Base-by-base conservation (phyloP, 2,113 vertebrate species). In the Siniperca chuatsi region DNA sequence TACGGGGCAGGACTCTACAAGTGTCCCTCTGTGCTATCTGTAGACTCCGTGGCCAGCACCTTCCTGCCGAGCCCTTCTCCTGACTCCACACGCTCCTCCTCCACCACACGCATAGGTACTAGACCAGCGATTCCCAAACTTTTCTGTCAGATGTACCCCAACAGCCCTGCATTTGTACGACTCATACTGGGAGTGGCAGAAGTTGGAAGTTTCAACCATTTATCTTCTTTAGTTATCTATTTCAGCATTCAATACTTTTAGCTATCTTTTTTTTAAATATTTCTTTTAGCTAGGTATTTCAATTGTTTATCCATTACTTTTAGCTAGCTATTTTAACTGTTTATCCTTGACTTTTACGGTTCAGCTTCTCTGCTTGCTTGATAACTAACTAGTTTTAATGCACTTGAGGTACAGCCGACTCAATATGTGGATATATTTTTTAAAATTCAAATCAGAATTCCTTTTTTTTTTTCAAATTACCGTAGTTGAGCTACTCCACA, bases 31-130 rank as follows among this genome's bases (percentile, higher is more conserved):
- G 88, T 87, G 44, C 48, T 90, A 11, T 96, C 96, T 3, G 54
- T 92, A 4, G 87, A 90, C 64, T 95, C 94, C 0, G 87, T 93
- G 66, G 94, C 93, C 75, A 96, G 96, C 86, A 96, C 95, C 67
- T 92, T 94, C 75, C 89, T 95, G 60, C 93, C 95, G 0, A 94
- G 94, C 75, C 93, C 93, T 37, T 93, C 93, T 48, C 91, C 93
- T 0, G 92, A 93, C 50, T 93, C 93, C 40, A 81, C 89, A 0
- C 84, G 83, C 67, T 94, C 92, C 25, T 70, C 87, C 37, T 96
- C 96, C 74, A 85, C 90, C 46, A 96, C 96, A 25, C 95, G 95
- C 54, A 95, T 96, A 46, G 96, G 96, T 96, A 93, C 77, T 21
- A 46, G 0, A 44, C 29, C 33, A 52, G 23, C n/a, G 25, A 29